These are phyloP conservation scores for Loxodonta africana DNA, from an alignment of 2,113 vertebrate genomes.

Conservation along the genomic window DNA sequence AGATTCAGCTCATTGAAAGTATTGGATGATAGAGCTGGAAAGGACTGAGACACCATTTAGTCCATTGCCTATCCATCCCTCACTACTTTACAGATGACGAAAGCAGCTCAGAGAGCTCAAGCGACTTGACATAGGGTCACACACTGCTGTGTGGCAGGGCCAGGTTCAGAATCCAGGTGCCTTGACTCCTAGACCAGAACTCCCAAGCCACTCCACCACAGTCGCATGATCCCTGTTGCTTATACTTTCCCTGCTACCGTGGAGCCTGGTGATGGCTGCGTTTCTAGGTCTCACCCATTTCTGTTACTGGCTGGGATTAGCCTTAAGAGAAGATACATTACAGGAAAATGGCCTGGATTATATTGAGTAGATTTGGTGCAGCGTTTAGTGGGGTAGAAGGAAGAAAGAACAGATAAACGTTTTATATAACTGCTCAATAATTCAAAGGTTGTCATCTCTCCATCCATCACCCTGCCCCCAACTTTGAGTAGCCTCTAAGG, in stretches of 20 bases:
- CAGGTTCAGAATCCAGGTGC: not conserved
- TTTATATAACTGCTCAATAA: slow-evolving; percentile 73
- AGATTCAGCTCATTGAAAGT: not conserved
- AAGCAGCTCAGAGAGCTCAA: not conserved
- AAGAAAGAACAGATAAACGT: slow-evolving; percentile 32
- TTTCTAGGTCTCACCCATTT: not conserved
- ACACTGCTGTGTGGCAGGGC: not conserved
- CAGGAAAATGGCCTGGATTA: not conserved
- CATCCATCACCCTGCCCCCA: not conserved
- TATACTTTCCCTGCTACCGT: not conserved
- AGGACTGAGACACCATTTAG: not conserved
- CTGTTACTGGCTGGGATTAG: not conserved
- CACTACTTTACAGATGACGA: not conserved
- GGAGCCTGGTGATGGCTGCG: not conserved
- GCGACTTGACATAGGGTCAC: not conserved
- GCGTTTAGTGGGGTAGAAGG: not conserved
- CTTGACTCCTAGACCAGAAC: not conserved
- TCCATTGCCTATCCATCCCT: too few relatives aligned
- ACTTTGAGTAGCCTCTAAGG: slow-evolving; percentile 19
- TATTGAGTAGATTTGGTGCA: not conserved
- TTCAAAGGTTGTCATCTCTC: slow-evolving; percentile 59
- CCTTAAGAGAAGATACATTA: not conserved
- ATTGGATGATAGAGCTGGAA: not conserved
- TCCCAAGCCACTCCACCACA: not conserved
- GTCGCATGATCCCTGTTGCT: rapidly evolving